Conservation (phyloP, 2,888 invertebrate species). For the Nomada ferruginata region DNA sequence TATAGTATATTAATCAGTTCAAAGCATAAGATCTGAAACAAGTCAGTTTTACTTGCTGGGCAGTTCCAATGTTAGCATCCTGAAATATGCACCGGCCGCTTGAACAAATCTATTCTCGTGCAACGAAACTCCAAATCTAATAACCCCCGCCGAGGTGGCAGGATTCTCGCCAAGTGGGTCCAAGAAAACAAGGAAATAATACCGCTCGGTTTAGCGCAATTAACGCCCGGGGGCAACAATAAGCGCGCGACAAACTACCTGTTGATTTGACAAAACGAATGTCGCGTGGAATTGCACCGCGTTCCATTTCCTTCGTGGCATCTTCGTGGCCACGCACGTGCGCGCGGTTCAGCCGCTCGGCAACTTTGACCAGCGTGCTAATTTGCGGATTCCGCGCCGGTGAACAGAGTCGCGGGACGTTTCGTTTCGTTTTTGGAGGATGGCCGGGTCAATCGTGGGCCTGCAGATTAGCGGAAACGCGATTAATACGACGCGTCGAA, state of each 20-base stretch:
- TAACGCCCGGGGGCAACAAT: conserved; percentile 3
- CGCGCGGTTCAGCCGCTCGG: conserved; percentile 18
- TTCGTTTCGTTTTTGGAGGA: conserved; percentile 44
- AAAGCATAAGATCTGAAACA: too few species aligned
- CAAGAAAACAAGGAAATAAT: not conserved
- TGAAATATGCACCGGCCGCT: too few species aligned
- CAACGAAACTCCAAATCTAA: too few species aligned
- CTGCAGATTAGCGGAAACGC: conserved; percentile 44
- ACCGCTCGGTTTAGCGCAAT: not conserved
- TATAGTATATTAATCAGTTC: too few species aligned
- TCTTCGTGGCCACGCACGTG: conserved; percentile 43
- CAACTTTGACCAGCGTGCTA: conserved; percentile 49
- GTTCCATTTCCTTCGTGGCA: conserved; percentile 48
- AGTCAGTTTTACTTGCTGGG: too few species aligned
- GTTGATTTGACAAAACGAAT: conserved; percentile 54
- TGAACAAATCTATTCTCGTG: too few species aligned
- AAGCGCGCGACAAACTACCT: conserved; percentile 30
- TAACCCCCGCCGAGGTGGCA: too few species aligned
- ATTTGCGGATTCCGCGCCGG: conserved; percentile 47
- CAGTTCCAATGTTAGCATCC: too few species aligned
- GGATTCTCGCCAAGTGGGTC: too few species aligned
- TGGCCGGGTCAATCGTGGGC: not conserved
- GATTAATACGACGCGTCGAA: conserved; percentile 30
- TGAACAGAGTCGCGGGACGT: conserved; percentile 42
- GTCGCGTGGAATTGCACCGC: conserved; percentile 34